Evolutionary conservation across 2,797 vertebrate genomes (phyloP).

Genomic region (Crocodylus rhombifer): DNA sequence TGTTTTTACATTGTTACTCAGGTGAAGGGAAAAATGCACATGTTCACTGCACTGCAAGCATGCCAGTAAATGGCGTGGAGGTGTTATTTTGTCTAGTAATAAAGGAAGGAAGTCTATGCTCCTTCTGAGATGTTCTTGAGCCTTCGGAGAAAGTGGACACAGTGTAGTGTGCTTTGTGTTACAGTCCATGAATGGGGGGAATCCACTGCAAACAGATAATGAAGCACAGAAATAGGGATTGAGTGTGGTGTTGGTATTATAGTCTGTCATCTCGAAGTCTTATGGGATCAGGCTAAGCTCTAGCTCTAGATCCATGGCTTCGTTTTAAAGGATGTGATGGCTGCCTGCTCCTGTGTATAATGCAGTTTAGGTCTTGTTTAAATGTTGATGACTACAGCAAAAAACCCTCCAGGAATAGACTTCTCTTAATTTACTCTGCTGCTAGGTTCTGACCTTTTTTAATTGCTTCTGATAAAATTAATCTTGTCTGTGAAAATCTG

Average conservation of each 20-base stretch:
- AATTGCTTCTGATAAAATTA: background rate
- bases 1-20: background rate
- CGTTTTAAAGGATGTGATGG: too few relatives aligned
- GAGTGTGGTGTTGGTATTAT: background rate
- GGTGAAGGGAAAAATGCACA: background rate
- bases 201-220: background rate
- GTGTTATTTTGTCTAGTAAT: background rate
- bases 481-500: background rate
- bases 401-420: background rate
- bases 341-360: background rate
- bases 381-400: background rate
- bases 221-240: background rate
- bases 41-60: too few relatives aligned
- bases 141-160: background rate
- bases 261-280: background rate
- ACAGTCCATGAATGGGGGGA: background rate
- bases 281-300: too few relatives aligned
- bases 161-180: background rate
- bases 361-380: background rate
- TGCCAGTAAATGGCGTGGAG: rapidly evolving
- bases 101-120: background rate
- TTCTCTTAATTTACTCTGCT: background rate
- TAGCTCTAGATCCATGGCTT: too few relatives aligned
- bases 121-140: background rate
- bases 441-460: rapidly evolving